Evolutionary conservation across 2,888 invertebrate species (phyloP), one percentile per base, ranked within the genome.

Genomic region (Nipponacmea schrenckii): DNA sequence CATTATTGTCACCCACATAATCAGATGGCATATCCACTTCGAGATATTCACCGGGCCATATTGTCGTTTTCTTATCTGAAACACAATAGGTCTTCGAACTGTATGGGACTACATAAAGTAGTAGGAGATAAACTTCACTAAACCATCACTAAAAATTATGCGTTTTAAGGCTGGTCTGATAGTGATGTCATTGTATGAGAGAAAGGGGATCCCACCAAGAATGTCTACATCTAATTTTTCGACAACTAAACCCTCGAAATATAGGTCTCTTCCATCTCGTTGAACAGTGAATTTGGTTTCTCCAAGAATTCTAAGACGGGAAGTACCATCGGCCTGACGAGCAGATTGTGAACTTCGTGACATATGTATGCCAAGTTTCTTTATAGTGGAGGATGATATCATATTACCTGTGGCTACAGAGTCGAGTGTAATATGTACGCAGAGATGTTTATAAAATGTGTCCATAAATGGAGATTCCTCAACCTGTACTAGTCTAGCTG

Each of bases 21-120:
- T 31, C 39, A 17, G 62, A n/a, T 24, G 66, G 62, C 8, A 68
- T 12, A 8, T 46, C 48, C 14, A 71, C 8, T 44, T 73, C 69
- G 0, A 73, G 15, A 56, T 50, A 71, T 8, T 75, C 73, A 14
- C 73, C 73, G 12, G 76, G 74, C 71, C 71, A 74, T 17, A 72
- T 20, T 20, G 69, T 69, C 4, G 67, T 70, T 4, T 45, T 26
- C 46, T 48, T 17, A 27, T 56, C 10, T 15, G 71, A 56, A 71
- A 26, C 8, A 77, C 63, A 46, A 71, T 66, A 8, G 77, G 64
- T 4, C 70, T 67, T 10, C 72, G 48, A 17, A 72, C 63, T 24
- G 50, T 24, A 48, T 72, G 70, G 26, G 8, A n/a, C 8, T 7
- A 5, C 31, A 0, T 5, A 17, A 48, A 67, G 5, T 44, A 56